Evolutionary conservation across 2,888 invertebrate genomes (phyloP), one percentile per base, ranked within the genome.

Genomic region (Rhamphomyia laevipes): DNA sequence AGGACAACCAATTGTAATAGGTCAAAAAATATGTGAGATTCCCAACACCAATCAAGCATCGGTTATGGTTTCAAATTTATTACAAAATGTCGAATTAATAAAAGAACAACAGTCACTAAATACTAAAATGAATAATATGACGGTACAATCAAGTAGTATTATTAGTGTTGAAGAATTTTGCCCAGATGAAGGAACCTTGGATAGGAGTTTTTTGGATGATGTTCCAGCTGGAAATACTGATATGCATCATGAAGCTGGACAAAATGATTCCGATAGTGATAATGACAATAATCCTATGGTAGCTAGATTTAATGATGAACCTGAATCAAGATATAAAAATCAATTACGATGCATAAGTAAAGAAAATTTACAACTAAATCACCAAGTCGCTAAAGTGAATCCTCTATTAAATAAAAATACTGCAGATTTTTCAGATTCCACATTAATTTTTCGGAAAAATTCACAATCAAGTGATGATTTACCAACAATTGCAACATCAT

Each of bases 271-370:
- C 3, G 57, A 59, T 50, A 84, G 84, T 61, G 86, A 86, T 51
- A 80, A 77, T 30, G 84, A 82, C 48, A 72, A 77, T 33, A 89
- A 88, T 73, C 89, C 89, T 21, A 72, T 86, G 61, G 88, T 93
- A 0, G 84, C 86, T 23, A 82, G 84, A 45, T 84, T 86, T 56
- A 86, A 87, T 67, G 91, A 92, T 63, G 91, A 92, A n/a, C 63
- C 65, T 16, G 55, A 59, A 10, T 53, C 60, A 18, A 61, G 58
- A 40, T 12, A 58, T 41, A 61, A 57, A 53, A 49, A 43, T 15
- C 18, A 18, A 5, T 21, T 13, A 40, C 17, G 18, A 40, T 40
- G 13, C 3, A 11, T 12, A 16, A 50, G 46, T 47, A 40, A 44
- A 43, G 27, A 43, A 21, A 42, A 49, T 31, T 45, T 30, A 30